Percentiles rank a stretch among this genome's conserved stretches.
phyloP scores from a whole-genome alignment of 1,140 invertebrate genomes.

The Bursaphelenchus mucronatus region DNA sequence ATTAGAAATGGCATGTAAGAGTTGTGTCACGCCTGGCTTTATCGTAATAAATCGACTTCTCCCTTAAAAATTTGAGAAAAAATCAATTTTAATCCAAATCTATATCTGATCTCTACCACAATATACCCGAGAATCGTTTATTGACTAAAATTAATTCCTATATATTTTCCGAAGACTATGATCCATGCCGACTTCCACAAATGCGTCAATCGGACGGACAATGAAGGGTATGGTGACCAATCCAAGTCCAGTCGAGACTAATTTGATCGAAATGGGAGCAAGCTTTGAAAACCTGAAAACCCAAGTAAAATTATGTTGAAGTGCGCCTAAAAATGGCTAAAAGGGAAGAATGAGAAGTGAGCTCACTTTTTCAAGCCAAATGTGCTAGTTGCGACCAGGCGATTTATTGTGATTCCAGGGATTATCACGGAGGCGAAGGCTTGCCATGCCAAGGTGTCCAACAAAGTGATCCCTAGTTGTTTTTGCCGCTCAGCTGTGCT shows the following conservation, averaged over 20 bases:
- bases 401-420: constrained; percentile 86
- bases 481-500: constrained; percentile 19
- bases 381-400: constrained; percentile 69
- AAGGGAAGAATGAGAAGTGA: constrained; percentile 13
- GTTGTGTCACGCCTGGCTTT: no score
- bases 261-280: constrained; percentile 65
- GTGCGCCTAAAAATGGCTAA: constrained; percentile 13
- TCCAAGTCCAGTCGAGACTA: constrained; percentile 74
- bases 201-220: constrained; percentile 79
- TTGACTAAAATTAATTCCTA: no score
- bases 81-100: no score
- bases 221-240: constrained; percentile 82
- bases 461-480: constrained; percentile 27
- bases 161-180: constrained; percentile 62
- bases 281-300: constrained; percentile 59
- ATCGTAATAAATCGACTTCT: no score
- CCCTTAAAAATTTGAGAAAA: no score
- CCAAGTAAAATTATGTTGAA: not conserved
- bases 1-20: no score
- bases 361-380: constrained; percentile 64
- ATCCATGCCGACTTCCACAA: constrained; percentile 77
- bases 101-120: no score
- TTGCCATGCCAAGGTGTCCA: constrained; percentile 72
- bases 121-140: no score
- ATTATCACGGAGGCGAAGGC: constrained; percentile 82